These are phyloP conservation scores for Drosophila guanche DNA, from an alignment of 1,140 invertebrate genomes.

Conservation along the genomic window DNA sequence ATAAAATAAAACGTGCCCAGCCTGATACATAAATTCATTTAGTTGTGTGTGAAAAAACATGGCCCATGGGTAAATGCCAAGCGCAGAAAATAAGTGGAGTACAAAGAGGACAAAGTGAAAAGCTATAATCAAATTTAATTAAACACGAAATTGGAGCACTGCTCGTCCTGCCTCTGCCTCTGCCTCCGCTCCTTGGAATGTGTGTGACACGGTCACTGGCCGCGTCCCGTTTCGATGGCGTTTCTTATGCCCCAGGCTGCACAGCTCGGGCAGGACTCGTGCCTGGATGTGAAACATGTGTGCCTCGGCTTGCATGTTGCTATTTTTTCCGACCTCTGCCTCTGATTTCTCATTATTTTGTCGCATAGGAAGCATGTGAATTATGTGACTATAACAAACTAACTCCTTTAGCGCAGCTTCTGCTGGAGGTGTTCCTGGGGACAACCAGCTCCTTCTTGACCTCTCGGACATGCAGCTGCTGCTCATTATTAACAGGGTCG, in stretches of 20 bases:
- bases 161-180: too few species aligned
- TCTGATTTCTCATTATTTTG: conserved; percentile 78
- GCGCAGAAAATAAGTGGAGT: conserved; percentile 25
- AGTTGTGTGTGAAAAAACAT: background rate
- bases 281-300: conserved; percentile 32
- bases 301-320: conserved; percentile 37
- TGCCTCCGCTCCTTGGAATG: conserved; percentile 33
- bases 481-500: conserved; percentile 55
- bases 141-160: conserved; percentile 75
- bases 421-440: conserved; percentile 3
- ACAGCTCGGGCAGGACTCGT: conserved; percentile 3
- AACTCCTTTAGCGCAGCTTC: background rate
- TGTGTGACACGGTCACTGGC: conserved; percentile 60
- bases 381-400: background rate
- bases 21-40: too few species aligned
- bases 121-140: conserved; percentile 82
- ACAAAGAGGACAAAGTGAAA: conserved; percentile 56
- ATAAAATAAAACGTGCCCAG: too few species aligned
- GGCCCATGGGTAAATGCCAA: conserved; percentile 31
- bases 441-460: conserved; percentile 50
- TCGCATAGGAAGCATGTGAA: conserved; percentile 31
- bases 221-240: conserved; percentile 32
- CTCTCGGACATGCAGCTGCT: conserved; percentile 29
- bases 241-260: conserved; percentile 6
- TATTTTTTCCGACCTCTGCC: conserved; percentile 48